Base-by-base conservation (phyloP, 2,888 invertebrate genomes). In the Lasioglossum figueresi region DNA sequence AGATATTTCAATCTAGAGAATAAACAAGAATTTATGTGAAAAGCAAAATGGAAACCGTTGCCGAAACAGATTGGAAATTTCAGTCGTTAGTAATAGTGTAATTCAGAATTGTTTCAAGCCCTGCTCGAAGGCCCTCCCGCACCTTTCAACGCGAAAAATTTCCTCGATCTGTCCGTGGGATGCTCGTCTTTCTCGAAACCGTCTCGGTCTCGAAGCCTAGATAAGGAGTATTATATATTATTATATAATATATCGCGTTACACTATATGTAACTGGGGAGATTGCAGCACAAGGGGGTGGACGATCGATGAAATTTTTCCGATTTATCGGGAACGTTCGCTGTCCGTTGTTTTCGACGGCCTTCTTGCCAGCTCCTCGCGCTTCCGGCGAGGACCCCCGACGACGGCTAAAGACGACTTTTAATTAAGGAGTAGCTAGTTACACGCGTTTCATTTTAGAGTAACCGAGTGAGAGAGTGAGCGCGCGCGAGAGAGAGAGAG, bases 361-460 rank as follows among this genome's bases (percentile, higher is more conserved):
- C 86, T 86, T 88, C 88, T 88, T 88, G 88, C 88, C 88, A 87
- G 70, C 76, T 52, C 23, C 68, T 79, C 82, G 70, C 77, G 79
- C 48, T 75, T 34, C 27, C 70, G 43, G 37, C 73, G 78, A 74
- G 63, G 63, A 81, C 70, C 48, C 48, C 72, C 83, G 73, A 48
- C 70, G 77, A 84, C 34, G 80, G 74, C 74, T 79, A 76, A 56
- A 75, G 59, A 63, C 68, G 79, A 79, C 80, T 59, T 70, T 68
- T 79, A 83, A 86, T 78, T 86, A 86, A 85, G 76, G 70, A 70
- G 59, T 84, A 84, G 79, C 63, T 87, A 88, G 68, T 68, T 86
- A 85, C 59, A 82, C 75, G 82, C 71, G 43, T 45, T 34, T 86
- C 88, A 83, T 83, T 79, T 77, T 89, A 92, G 85, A 48, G 71